phyloP scores from a whole-genome alignment of 2,888 invertebrate genomes.

The Nomada fucata region DNA sequence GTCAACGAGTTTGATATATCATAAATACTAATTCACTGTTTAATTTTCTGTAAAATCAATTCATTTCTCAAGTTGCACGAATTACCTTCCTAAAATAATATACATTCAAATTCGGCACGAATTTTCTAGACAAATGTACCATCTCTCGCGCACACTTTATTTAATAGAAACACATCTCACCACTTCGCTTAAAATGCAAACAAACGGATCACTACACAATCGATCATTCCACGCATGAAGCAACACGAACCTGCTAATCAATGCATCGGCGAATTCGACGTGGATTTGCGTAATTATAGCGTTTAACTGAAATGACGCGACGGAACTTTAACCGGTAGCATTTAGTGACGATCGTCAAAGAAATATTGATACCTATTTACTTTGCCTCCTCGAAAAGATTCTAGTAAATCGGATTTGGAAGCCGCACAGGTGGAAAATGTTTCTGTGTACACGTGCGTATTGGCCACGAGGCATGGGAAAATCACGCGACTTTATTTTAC shows the following conservation, averaged over 20 bases:
- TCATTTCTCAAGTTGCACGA: background rate
- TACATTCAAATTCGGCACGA: conserved; percentile 86
- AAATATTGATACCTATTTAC: conserved; percentile 42
- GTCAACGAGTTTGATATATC: background rate
- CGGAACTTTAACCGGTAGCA: background rate
- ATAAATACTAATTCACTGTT: background rate
- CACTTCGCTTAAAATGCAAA: conserved; percentile 9
- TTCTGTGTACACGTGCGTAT: conserved; percentile 65
- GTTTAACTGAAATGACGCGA: conserved; percentile 2
- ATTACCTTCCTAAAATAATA: conserved; percentile 87
- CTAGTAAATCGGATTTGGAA: conserved; percentile 80
- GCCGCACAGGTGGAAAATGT: conserved; percentile 72
- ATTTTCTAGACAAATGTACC: conserved; percentile 83
- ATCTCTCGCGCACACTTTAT: conserved; percentile 66
- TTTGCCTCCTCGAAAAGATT: conserved; percentile 31
- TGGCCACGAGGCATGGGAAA: conserved; percentile 4
- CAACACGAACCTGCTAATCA: background rate
- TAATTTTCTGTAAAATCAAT: background rate
- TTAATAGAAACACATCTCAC: conserved; percentile 27
- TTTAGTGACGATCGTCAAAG: conserved; percentile 21
- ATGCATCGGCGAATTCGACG: background rate
- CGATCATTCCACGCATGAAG: conserved; percentile 35
- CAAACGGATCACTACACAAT: conserved; percentile 5
- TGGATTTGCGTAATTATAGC: background rate
- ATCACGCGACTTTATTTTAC: conserved; percentile 4